phyloP scores from a whole-genome alignment of 2,888 invertebrate genomes.

The Mactromeris polynyma region DNA sequence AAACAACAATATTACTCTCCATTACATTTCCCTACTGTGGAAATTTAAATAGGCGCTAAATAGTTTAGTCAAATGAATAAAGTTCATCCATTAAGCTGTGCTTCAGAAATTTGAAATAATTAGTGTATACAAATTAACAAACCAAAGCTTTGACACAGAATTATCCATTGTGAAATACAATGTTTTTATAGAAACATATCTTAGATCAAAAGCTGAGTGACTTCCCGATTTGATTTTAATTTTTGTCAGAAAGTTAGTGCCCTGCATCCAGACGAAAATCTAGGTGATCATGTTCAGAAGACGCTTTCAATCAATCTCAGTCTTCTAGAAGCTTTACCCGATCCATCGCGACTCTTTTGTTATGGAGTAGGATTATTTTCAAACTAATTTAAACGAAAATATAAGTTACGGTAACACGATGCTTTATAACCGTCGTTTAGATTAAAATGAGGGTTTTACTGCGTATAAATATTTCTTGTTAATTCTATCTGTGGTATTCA shows the following conservation, averaged over 20 bases:
- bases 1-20: too few species aligned
- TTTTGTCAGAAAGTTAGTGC: constrained; percentile 17
- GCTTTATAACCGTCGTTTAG: constrained; percentile 60
- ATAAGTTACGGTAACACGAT: constrained; percentile 64
- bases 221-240: background rate
- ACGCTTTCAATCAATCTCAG: constrained; percentile 34
- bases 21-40: too few species aligned
- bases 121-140: too few species aligned
- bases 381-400: constrained; percentile 54
- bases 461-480: constrained; percentile 61
- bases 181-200: background rate
- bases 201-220: background rate
- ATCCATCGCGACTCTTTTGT: constrained; percentile 26
- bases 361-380: constrained; percentile 24
- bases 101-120: too few species aligned
- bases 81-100: too few species aligned
- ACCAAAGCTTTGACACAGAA: too few species aligned
- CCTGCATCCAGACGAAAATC: background rate
- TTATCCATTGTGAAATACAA: background rate
- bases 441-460: constrained; percentile 67
- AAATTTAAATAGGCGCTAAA: too few species aligned
- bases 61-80: too few species aligned
- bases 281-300: constrained; percentile 19
- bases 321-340: constrained; percentile 8
- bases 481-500: constrained; percentile 35